Conservation (phyloP, 2,888 invertebrate species). For the Chloroclystis v-ata region DNA sequence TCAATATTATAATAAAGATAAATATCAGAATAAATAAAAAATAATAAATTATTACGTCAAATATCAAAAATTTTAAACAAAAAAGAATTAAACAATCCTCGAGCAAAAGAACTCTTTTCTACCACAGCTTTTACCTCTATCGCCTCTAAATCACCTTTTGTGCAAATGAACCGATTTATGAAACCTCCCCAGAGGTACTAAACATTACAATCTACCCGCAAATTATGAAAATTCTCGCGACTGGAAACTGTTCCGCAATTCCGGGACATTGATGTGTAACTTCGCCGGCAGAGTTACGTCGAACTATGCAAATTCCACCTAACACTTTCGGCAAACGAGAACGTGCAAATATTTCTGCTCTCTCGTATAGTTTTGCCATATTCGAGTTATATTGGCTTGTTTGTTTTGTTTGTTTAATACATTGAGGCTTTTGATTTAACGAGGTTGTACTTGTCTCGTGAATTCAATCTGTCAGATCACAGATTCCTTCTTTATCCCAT, state of each 20-base stretch:
- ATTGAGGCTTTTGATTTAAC: neutral
- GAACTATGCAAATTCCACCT: slow-evolving; percentile 67
- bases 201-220: slow-evolving; percentile 10
- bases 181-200: neutral
- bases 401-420: slow-evolving; percentile 5
- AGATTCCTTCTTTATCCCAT: no score
- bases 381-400: slow-evolving; percentile 9
- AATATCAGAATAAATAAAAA: no score
- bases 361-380: slow-evolving; percentile 17
- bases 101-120: no score
- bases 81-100: no score
- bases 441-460: neutral
- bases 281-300: slow-evolving; percentile 49
- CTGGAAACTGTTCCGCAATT: slow-evolving; percentile 34
- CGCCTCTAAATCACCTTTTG: no score
- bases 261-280: slow-evolving; percentile 45
- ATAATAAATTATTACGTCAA: no score
- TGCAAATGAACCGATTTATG: neutral
- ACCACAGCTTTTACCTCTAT: no score
- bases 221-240: slow-evolving; percentile 37
- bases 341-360: slow-evolving; percentile 43
- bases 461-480: neutral
- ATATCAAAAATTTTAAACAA: no score
- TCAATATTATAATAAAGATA: no score
- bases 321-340: slow-evolving; percentile 58